phyloP scores from a whole-genome alignment of 2,888 invertebrate genomes.

The Agriopis aurantiaria region DNA sequence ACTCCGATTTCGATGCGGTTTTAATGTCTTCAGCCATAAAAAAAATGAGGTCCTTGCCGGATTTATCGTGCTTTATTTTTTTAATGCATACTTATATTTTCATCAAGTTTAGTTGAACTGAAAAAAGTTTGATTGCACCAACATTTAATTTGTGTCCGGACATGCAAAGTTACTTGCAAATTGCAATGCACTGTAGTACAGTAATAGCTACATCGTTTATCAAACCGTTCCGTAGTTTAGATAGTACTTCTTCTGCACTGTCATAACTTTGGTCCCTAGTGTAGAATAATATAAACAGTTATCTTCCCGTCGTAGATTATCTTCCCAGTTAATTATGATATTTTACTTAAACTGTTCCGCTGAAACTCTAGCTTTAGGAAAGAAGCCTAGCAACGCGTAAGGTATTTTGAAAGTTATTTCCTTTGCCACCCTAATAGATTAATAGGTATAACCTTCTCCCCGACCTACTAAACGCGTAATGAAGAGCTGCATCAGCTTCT shows the following conservation, averaged over 20 bases:
- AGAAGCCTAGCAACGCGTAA: no score
- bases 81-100: no score
- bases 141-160: background rate
- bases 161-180: constrained; percentile 4
- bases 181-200: constrained; percentile 14
- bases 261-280: constrained; percentile 14
- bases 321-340: background rate
- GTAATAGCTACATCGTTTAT: constrained; percentile 22
- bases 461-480: no score
- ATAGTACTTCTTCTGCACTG: constrained; percentile 29
- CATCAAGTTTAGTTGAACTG: background rate
- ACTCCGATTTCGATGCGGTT: no score
- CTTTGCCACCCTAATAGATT: no score
- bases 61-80: no score
- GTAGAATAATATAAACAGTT: constrained; percentile 5
- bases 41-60: no score
- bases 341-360: background rate
- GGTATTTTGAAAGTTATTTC: no score
- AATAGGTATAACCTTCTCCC: no score
- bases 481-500: no score
- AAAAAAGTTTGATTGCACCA: background rate
- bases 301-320: background rate
- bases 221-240: constrained; percentile 17
- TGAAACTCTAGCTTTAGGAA: no score
- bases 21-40: no score